Evolutionary conservation across 2,113 vertebrate genomes (phyloP), one percentile per base, ranked within the genome.

Genomic region (Ranitomeya imitator): DNA sequence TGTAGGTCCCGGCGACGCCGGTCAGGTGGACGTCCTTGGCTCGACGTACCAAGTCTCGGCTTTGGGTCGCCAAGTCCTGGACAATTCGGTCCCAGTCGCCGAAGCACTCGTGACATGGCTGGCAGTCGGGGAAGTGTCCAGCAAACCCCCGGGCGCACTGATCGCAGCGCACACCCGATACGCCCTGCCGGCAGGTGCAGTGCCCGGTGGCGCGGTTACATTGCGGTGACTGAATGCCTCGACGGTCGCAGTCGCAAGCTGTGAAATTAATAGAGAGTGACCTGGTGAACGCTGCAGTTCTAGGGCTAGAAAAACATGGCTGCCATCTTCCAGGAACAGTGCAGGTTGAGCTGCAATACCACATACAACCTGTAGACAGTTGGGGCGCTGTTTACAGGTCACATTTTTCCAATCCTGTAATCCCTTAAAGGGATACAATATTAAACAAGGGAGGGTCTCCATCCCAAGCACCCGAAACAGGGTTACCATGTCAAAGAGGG

Each of bases 1-100:
- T 94, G 3, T 97, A 99, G 69, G 95, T 87, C 0, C 97, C 96
- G 0, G 96, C 95, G 0, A 97, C 93, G 10, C 98, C 98, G 0
- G 95, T 97, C 89, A 95, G 96, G 90, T 97, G 97, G 85, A 99
- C 94, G 87, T 97, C 95, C 83, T 92, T 94, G 7, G 92, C 95
- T 3, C 93, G 93, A 74, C 96, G 94, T 0, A 94, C 95, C 61
- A 99, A 94, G 0, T 85, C 90, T 87, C 92, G 96, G 21, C 96
- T 96, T 2, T 95, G 97, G 12, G 95, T 90, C 0, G 95, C 96
- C 91, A 99, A 90, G 88, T 98, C 98, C 95, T 99, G 98, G 21
- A 99, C 97, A 23, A 99, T 95, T 0, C 97, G 97, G 91, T 99
- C 97, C 98, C 98, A 99, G 93, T 99, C 98, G 14, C 98, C 98